A percentile compares a stretch with the other conserved stretches of the same genome.
phyloP scores from a whole-genome alignment of 2,888 invertebrate genomes.

The Drosophila paracracens region DNA sequence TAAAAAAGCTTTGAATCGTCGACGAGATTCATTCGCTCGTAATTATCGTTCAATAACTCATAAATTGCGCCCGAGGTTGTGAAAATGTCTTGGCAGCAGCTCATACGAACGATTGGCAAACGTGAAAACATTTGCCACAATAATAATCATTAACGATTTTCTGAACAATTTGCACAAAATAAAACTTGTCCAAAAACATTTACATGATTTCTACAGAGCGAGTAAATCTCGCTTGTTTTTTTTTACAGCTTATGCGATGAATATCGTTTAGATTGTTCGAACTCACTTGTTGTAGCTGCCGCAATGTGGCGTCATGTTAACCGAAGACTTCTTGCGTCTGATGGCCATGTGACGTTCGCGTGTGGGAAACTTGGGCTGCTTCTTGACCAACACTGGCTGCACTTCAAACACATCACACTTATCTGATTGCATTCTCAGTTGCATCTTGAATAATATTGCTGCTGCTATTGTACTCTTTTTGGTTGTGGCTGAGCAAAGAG shows the following conservation, averaged over 20 bases:
- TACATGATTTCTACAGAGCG: conserved; percentile 4
- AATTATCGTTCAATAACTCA: conserved; percentile 71
- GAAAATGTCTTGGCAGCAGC: conserved; percentile 13
- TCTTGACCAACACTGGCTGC: conserved; percentile 85
- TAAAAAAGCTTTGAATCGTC: conserved; percentile 63
- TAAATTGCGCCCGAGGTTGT: conserved; percentile 45
- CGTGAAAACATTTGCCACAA: conserved; percentile 33
- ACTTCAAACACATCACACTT: conserved; percentile 74
- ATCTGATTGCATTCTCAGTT: conserved; percentile 48
- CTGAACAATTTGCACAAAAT: conserved; percentile 11
- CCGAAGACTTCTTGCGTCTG: conserved; percentile 86
- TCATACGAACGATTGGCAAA: conserved; percentile 29
- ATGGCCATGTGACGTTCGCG: conserved; percentile 89
- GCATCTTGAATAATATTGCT: conserved; percentile 42
- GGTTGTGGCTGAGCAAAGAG: conserved; percentile 11
- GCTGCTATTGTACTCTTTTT: background rate
- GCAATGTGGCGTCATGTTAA: conserved; percentile 45
- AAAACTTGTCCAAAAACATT: conserved; percentile 16
- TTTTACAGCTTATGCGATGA: conserved; percentile 7
- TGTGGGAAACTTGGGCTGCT: conserved; percentile 89
- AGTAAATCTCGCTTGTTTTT: background rate
- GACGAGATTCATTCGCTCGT: conserved; percentile 55
- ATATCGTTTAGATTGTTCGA: conserved; percentile 9
- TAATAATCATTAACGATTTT: conserved; percentile 31
- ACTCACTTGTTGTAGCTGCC: conserved; percentile 42